Evolutionary conservation across 2,888 invertebrate genomes (phyloP).

Genomic region (Morpho helenor): DNA sequence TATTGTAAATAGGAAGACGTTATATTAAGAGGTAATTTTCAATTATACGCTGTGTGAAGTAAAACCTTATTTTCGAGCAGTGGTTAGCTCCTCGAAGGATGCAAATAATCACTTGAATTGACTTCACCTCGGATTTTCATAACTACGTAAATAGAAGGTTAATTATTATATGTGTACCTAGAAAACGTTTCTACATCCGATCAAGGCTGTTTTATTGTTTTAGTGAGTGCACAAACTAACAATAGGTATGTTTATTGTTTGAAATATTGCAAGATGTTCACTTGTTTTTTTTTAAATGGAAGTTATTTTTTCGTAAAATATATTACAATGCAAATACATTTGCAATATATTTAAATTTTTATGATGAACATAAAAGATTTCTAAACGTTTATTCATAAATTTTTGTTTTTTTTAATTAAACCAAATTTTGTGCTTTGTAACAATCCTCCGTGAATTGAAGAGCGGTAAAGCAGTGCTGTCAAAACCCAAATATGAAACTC

Average conservation of each 20-base stretch:
- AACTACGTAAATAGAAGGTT: conserved; percentile 32
- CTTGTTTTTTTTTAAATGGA: conserved; percentile 3
- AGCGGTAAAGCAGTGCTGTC: too few species aligned
- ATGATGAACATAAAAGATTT: too few species aligned
- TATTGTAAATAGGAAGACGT: too few species aligned
- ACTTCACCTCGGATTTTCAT: conserved; percentile 32
- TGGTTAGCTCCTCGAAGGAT: conserved; percentile 17
- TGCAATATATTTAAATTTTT: too few species aligned
- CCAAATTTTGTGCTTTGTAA: too few species aligned
- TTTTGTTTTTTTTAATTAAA: too few species aligned
- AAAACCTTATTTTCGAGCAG: too few species aligned
- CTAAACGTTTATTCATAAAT: too few species aligned
- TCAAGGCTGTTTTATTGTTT: conserved; percentile 29
- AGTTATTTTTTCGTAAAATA: neutral
- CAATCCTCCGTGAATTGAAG: too few species aligned
- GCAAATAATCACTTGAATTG: conserved; percentile 28
- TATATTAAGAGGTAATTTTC: too few species aligned
- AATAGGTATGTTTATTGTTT: conserved; percentile 5
- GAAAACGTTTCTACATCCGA: conserved; percentile 31
- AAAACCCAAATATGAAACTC: too few species aligned
- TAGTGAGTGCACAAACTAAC: conserved; percentile 15
- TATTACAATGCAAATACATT: neutral
- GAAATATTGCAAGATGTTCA: conserved; percentile 12
- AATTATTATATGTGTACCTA: conserved; percentile 29
- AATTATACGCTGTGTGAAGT: neutral